Evolutionary conservation across 2,888 invertebrate genomes (phyloP), one percentile per base, ranked within the genome.

Genomic region (Entomobrya proxima): DNA sequence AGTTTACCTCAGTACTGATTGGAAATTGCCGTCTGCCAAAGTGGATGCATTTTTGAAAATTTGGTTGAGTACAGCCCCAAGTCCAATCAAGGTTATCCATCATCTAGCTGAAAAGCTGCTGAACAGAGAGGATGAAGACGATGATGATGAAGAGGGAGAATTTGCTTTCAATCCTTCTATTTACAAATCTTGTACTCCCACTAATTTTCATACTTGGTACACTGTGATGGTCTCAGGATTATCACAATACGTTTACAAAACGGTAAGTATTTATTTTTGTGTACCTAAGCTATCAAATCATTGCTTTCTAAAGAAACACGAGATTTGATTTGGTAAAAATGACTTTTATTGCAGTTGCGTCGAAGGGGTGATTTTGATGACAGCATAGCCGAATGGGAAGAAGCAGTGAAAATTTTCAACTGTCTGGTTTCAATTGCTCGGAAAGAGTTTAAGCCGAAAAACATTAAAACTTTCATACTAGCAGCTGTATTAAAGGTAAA

Each of bases 131-230:
- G 72, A 69, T 11, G 79, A 74, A 32, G 40, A 67, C 21, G 67
- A 67, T 40, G 47, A 76, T 32, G 3, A 21, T 11, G 50, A 61
- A 11, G 37, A 67, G 21, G 11, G 7, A 1, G 47, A 3, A 47
- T 9, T 24, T 9, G 13, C 30, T 13, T 44, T 58, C 13, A 67
- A 77, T 21, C 24, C 40, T 3, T 50, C 47, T 15, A n/a, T 55
- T 9, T 88, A 79, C 27, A 81, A 87, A 52, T 67, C 86, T 15
- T 87, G 86, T n/a, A 85, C 37, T 3, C 72, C 61, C 13, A n/a
- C 18, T 0, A 89, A 88, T 64, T 88, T 89, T 35, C 89, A 89
- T 30, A 87, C 76, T 18, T 89, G 89, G 89, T 89, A 88, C 55
- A 21, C 67, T 21, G 78, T 79, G 0, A 72, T 89, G 72, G 3